Conservation (phyloP, 2,888 invertebrate species). For the Aphidius colemani region DNA sequence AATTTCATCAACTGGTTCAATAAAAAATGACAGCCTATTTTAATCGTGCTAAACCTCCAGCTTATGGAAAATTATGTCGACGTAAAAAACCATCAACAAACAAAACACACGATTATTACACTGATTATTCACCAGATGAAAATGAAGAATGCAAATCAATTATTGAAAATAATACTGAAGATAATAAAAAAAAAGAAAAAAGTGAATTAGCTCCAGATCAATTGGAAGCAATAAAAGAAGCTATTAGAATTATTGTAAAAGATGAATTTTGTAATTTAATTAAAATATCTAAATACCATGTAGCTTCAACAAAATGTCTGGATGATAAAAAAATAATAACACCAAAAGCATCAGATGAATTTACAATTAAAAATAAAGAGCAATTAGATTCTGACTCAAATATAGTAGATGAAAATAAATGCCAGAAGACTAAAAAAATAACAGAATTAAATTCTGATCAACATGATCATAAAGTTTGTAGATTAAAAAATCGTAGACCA, state of each 20-base stretch:
- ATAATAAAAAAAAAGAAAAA: conserved; percentile 1
- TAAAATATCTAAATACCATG: conserved; percentile 15
- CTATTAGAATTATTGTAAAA: conserved; percentile 41
- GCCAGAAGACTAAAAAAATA: too few species aligned
- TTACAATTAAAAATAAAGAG: neutral
- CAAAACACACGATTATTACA: neutral
- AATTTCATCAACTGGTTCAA: too few species aligned
- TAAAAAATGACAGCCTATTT: too few species aligned
- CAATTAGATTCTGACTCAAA: neutral
- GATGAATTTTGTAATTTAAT: conserved; percentile 31
- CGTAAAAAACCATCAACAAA: neutral
- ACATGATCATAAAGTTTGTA: conserved; percentile 16
- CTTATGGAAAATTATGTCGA: neutral
- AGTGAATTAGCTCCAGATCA: conserved; percentile 30
- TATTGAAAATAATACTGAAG: conserved; percentile 3
- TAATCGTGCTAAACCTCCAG: neutral
- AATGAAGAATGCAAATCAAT: conserved; percentile 2
- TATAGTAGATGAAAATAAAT: conserved; percentile 1
- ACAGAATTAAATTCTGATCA: neutral
- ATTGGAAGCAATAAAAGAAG: conserved; percentile 43
- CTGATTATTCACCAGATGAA: conserved; percentile 8
- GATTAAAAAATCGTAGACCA: conserved; percentile 3
- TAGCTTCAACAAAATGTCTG: neutral
- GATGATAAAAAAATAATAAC: conserved; percentile 2
- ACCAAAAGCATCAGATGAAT: neutral